These are phyloP conservation scores for Sceloporus tristichus DNA, from an alignment of 2,113 vertebrate genomes.

Conservation along the genomic window DNA sequence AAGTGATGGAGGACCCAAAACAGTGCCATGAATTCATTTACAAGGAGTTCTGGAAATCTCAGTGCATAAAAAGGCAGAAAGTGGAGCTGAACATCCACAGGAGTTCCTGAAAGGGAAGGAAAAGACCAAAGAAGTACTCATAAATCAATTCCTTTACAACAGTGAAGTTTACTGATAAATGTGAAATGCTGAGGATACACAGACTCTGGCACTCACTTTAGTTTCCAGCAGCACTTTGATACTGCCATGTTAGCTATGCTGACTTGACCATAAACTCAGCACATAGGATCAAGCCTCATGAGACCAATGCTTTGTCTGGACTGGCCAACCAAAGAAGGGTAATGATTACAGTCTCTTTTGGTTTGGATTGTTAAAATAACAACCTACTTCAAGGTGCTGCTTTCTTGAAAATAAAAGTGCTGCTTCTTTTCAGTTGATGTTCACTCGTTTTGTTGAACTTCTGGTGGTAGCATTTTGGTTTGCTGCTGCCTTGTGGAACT, in stretches of 20 bases:
- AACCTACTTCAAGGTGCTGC: too few relatives aligned
- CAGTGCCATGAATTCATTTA: background rate
- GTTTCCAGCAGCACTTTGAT: background rate
- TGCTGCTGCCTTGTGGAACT: slow-evolving; percentile 38
- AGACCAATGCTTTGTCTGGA: background rate
- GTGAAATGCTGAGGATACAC: background rate
- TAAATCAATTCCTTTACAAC: background rate
- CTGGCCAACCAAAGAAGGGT: background rate
- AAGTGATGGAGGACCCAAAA: background rate
- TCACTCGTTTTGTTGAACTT: slow-evolving; percentile 3
- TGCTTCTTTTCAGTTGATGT: slow-evolving; percentile 11
- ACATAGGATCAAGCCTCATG: background rate
- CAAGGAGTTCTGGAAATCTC: background rate
- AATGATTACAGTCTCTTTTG: background rate
- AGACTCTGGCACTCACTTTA: background rate
- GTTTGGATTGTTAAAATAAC: background rate
- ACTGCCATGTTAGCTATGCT: background rate
- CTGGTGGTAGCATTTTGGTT: slow-evolving; percentile 37
- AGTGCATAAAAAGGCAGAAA: background rate
- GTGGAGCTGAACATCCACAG: background rate
- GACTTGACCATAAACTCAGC: background rate
- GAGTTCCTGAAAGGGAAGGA: background rate
- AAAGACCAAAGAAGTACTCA: background rate
- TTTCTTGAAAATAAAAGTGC: background rate
- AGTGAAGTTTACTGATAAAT: background rate